These are phyloP conservation scores for Sarotherodon lohbergeri DNA, from an alignment of 2,113 vertebrate genomes.

Conservation along the genomic window DNA sequence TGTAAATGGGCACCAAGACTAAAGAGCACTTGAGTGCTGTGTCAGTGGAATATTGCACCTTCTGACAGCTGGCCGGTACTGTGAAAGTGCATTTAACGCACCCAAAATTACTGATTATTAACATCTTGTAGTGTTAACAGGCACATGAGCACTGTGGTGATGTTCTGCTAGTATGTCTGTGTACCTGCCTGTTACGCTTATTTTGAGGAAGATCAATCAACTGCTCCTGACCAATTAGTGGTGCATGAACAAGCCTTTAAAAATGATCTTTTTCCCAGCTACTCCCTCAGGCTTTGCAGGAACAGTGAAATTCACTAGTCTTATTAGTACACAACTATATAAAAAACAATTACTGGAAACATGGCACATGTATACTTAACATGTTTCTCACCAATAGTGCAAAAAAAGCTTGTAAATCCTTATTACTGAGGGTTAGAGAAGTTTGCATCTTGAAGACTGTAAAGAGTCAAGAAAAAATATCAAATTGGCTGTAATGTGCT, in stretches of 20 bases:
- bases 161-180: not conserved
- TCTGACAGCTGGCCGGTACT: not conserved
- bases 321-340: not conserved
- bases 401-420: not conserved
- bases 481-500: not conserved
- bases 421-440: not conserved
- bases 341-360: not conserved
- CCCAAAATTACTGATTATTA: not conserved
- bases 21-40: not conserved
- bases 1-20: not conserved
- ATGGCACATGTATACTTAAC: not conserved
- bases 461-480: not conserved
- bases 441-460: not conserved
- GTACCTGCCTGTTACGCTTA: not conserved
- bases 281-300: not conserved
- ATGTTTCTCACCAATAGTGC: not conserved
- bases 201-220: not conserved
- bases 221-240: not conserved
- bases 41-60: not conserved
- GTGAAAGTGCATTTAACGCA: not conserved
- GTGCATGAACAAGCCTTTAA: not conserved
- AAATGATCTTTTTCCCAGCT: not conserved
- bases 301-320: not conserved
- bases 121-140: not conserved
- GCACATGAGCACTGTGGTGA: not conserved